These are phyloP conservation scores for Pelecanus crispus DNA, from an alignment of 2,113 vertebrate species.

Conservation along the genomic window DNA sequence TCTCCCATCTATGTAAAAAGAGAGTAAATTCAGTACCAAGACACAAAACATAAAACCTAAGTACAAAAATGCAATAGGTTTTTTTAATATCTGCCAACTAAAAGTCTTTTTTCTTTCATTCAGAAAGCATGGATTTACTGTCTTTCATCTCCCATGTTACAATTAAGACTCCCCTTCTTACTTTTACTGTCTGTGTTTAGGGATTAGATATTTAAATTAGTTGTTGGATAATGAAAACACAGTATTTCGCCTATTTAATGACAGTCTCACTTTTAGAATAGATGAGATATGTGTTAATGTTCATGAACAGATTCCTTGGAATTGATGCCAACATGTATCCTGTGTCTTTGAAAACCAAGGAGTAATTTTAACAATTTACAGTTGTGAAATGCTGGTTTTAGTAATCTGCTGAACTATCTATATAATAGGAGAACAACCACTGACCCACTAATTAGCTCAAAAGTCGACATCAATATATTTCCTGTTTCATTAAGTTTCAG, in stretches of 20 bases:
- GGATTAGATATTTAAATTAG: not conserved
- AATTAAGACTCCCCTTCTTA: not conserved
- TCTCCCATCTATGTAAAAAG: not conserved
- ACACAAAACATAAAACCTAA: not conserved
- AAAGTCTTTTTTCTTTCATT: not conserved
- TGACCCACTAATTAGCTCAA: not conserved
- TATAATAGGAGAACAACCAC: not conserved
- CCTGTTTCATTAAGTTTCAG: not conserved
- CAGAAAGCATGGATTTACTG: not conserved
- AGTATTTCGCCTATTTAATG: not conserved
- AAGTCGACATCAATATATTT: not conserved
- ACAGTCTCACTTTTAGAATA: not conserved
- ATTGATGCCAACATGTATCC: not conserved
- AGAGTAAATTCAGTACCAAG: not conserved
- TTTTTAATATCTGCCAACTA: not conserved
- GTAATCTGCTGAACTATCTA: not conserved
- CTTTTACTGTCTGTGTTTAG: not conserved
- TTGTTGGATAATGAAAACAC: not conserved
- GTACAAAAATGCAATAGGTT: not conserved
- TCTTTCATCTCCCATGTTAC: not conserved
- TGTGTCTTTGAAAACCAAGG: not conserved
- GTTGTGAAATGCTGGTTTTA: not conserved
- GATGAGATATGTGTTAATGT: not conserved
- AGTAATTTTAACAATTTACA: not conserved
- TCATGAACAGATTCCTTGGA: not conserved